Conservation (phyloP, 2,797 vertebrate genomes). For the Babyrousa celebensis region DNA sequence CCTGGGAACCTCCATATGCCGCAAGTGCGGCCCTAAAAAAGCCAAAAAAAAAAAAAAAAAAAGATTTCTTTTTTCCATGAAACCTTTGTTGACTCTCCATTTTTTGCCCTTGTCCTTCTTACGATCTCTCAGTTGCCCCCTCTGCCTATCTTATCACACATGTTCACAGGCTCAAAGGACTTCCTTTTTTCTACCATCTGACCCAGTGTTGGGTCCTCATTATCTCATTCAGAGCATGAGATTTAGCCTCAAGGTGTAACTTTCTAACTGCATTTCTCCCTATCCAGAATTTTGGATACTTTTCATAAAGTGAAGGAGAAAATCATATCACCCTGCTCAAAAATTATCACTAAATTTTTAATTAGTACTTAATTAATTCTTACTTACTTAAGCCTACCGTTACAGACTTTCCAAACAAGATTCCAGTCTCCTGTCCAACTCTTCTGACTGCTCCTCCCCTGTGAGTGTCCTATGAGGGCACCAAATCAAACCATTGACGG, state of each 20-base stretch:
- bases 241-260: neutral
- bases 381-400: neutral
- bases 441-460: neutral
- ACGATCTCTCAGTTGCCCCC: neutral
- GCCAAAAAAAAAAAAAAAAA: too few species aligned
- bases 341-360: neutral
- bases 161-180: neutral
- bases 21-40: too few species aligned
- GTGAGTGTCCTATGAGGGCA: neutral
- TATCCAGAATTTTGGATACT: neutral
- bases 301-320: conserved; percentile 2
- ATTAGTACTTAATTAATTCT: neutral
- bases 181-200: neutral
- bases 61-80: neutral
- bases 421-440: neutral
- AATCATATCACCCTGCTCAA: neutral
- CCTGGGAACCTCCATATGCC: too few species aligned
- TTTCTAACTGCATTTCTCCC: neutral
- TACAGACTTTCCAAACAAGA: neutral
- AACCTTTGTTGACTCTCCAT: neutral
- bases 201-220: neutral
- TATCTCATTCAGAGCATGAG: neutral
- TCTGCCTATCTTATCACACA: neutral
- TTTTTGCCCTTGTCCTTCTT: neutral
- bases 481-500: neutral